Conservation (phyloP, 2,888 invertebrate species). For the Calephelis perditalis region DNA sequence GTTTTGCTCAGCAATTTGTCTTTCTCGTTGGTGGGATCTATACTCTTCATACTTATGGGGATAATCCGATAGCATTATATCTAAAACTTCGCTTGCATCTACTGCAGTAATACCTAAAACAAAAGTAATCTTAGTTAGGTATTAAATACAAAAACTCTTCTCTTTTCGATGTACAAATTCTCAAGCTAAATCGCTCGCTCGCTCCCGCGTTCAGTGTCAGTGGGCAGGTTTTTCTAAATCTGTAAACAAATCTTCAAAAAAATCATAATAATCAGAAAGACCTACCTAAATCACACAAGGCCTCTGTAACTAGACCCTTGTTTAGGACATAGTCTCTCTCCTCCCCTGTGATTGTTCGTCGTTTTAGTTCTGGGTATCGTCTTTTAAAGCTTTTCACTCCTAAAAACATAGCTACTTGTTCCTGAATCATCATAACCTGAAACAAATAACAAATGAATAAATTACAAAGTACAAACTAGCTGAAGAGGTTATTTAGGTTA, state of each 20-base stretch:
- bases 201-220: too few relatives aligned
- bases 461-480: too few relatives aligned
- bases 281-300: slow-evolving; percentile 94
- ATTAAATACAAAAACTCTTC: background rate
- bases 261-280: background rate
- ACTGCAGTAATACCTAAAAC: slow-evolving; percentile 89
- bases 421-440: slow-evolving; percentile 96
- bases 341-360: slow-evolving; percentile 88
- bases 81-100: slow-evolving; percentile 93
- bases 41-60: slow-evolving; percentile 96
- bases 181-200: too few relatives aligned
- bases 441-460: slow-evolving; percentile 35
- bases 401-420: slow-evolving; percentile 96
- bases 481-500: too few relatives aligned
- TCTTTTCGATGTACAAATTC: too few relatives aligned
- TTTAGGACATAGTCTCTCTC: slow-evolving; percentile 93
- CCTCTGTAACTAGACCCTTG: slow-evolving; percentile 90
- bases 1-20: slow-evolving; percentile 54
- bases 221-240: too few relatives aligned
- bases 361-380: slow-evolving; percentile 92
- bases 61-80: slow-evolving; percentile 97
- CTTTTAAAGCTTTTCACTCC: slow-evolving; percentile 98
- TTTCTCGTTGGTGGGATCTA: slow-evolving; percentile 81
- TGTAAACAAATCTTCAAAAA: too few relatives aligned
- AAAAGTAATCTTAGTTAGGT: background rate